Evolutionary conservation across 1,140 invertebrate species (phyloP).

Genomic region (Lithobius niger): DNA sequence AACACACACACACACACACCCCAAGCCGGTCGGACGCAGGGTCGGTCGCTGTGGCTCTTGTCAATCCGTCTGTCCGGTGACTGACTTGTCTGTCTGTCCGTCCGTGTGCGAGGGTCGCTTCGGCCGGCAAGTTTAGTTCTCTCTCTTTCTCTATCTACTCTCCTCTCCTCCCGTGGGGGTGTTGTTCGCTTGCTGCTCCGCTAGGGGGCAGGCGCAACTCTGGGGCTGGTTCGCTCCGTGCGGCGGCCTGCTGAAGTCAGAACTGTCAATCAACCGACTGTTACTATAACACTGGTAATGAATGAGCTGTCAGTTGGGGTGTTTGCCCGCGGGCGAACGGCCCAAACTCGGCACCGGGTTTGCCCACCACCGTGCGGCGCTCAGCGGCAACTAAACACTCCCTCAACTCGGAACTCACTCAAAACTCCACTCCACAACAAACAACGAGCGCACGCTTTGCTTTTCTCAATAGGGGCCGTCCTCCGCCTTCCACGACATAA

Average conservation of each 20-base stretch:
- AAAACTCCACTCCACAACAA: not conserved
- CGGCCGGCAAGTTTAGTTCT: too few relatives aligned
- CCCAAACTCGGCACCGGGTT: not conserved
- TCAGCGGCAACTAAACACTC: too few relatives aligned
- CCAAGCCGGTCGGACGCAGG: too few relatives aligned
- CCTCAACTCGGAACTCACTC: too few relatives aligned
- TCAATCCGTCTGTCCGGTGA: too few relatives aligned
- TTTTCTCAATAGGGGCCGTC: slow-evolving; percentile 1
- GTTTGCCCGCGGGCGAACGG: slow-evolving; percentile 1
- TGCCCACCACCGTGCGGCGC: slow-evolving; percentile 3
- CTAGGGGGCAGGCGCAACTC: too few relatives aligned
- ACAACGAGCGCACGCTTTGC: not conserved
- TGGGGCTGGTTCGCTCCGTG: not conserved
- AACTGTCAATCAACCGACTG: slow-evolving; percentile 8
- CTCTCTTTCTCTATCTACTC: not conserved
- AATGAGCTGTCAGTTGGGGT: slow-evolving; percentile 9
- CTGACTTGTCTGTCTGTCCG: too few relatives aligned
- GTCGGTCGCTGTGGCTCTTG: too few relatives aligned
- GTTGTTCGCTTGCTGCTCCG: too few relatives aligned
- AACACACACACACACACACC: too few relatives aligned
- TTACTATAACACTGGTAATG: slow-evolving; percentile 10
- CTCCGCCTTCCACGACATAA: not conserved
- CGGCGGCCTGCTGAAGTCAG: not conserved
- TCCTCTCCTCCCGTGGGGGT: not conserved
- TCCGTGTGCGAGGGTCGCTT: too few relatives aligned